Percentiles rank a stretch among this genome's conserved stretches.
Evolutionary conservation across 1,140 invertebrate genomes (phyloP).

Genomic region (Brachionus sp.): DNA sequence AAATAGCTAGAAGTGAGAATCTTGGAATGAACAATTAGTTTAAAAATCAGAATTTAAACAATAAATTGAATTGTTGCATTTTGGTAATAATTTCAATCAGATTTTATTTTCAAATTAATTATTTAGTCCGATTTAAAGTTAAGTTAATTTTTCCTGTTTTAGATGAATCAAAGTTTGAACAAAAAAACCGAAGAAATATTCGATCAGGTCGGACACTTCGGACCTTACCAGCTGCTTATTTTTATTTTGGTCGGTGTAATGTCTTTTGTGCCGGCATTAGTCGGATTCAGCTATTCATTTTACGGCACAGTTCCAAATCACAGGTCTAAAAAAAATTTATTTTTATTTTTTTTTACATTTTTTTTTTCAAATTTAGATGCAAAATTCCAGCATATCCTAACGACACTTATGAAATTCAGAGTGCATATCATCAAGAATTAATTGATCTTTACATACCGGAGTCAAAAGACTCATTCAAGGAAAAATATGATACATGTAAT

Average conservation of each 20-base stretch:
- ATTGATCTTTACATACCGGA: not conserved
- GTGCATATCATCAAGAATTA: not conserved
- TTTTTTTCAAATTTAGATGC: constrained; percentile 11
- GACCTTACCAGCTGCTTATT: constrained; percentile 20
- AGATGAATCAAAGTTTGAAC: not conserved
- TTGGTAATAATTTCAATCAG: not conserved
- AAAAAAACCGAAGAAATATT: constrained; percentile 38
- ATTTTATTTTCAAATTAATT: not conserved
- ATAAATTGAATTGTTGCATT: not conserved
- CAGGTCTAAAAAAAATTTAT: not conserved
- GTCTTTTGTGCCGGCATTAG: not conserved
- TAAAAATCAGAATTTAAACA: not conserved
- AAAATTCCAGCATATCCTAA: not conserved
- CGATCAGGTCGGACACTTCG: constrained; percentile 24
- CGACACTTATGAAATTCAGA: constrained; percentile 41
- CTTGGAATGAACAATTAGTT: too few relatives aligned
- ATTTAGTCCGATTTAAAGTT: not conserved
- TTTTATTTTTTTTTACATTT: not conserved
- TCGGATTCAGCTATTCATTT: constrained; percentile 4
- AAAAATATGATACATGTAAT: not conserved
- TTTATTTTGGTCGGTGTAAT: constrained; percentile 36
- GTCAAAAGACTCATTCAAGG: not conserved
- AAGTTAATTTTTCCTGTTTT: not conserved
- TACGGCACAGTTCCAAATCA: not conserved
- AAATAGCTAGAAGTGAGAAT: too few relatives aligned